Conservation (phyloP, 2,888 invertebrate genomes). For the Rhingia campestris region DNA sequence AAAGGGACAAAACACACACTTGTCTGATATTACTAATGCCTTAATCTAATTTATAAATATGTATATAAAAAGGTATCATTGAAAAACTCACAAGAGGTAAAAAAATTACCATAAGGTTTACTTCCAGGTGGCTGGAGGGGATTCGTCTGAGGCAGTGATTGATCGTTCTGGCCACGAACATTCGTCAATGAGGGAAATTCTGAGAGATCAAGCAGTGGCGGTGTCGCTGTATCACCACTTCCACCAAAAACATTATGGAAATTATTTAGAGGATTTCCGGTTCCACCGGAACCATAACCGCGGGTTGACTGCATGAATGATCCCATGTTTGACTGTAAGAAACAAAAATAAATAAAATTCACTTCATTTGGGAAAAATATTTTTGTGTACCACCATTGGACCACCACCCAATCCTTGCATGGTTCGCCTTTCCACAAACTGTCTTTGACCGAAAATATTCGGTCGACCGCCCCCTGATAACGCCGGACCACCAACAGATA, state of each 20-base stretch:
- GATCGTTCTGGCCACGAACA: slow-evolving; percentile 91
- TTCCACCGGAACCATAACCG: slow-evolving; percentile 86
- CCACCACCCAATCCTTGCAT: slow-evolving; percentile 83
- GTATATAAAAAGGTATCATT: slow-evolving; percentile 77
- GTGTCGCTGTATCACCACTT: slow-evolving; percentile 90
- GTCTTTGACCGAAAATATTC: slow-evolving; percentile 90
- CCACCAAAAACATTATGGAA: slow-evolving; percentile 93
- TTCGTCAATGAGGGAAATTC: slow-evolving; percentile 95
- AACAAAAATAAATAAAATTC: slow-evolving; percentile 27
- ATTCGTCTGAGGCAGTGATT: slow-evolving; percentile 90
- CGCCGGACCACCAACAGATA: slow-evolving; percentile 84
- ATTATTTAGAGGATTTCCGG: slow-evolving; percentile 86
- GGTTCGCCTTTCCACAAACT: slow-evolving; percentile 90
- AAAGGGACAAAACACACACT: slow-evolving; percentile 47
- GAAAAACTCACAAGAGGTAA: slow-evolving; percentile 83
- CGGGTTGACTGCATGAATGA: slow-evolving; percentile 85
- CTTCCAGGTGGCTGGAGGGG: slow-evolving; percentile 94
- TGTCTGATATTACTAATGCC: slow-evolving; percentile 45
- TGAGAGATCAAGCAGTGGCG: slow-evolving; percentile 94
- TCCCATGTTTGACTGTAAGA: slow-evolving; percentile 85
- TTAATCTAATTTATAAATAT: slow-evolving; percentile 56
- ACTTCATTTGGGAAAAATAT: slow-evolving; percentile 3
- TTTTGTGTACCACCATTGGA: slow-evolving; percentile 80
- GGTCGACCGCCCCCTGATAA: slow-evolving; percentile 84
- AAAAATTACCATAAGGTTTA: slow-evolving; percentile 93